Base-by-base conservation (phyloP, 2,888 invertebrate genomes). In the Synergus umbraculus region DNA sequence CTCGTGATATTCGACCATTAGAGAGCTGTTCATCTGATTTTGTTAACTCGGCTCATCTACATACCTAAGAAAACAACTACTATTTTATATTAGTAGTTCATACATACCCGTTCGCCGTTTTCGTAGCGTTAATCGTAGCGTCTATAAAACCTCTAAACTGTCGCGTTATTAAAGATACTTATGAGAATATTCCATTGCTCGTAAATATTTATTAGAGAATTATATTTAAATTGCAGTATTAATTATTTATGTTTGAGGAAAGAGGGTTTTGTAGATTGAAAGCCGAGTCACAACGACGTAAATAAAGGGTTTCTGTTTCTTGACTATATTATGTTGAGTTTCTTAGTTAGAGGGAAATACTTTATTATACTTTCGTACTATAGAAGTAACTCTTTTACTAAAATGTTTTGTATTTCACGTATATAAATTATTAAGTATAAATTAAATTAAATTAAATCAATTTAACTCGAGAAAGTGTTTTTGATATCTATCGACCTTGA, bases 401-500 rank as follows among this genome's bases (percentile, higher is more conserved):
- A 29, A 29, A 29, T 29, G 29, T 29, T 29, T 29, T 29, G 3
- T 29, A 29, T 29, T 29, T 29, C 3, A 3, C 29, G 29, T 29
- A 3, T 29, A 29, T 29, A 29, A 29, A 29, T 29, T 29, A 29
- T 29, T 29, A 3, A 29, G 29, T 29, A 54, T 54, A 8, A n/a
- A 43, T 65, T 79, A 66, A 79, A 80, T 78, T 77, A 73, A 54
- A 78, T 29, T 2, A 0, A 67, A 7, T 5, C 7, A 18, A 66
- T n/a, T 67, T 8, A 5, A 41, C 37, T 64, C 77, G 77, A 80
- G 84, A 84, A 84, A 83, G 83, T 83, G 82, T 78, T 82, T 8
- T 81, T 78, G 81, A 77, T 64, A 78, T 66, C 69, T 78, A 73
- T 64, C 85, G 87, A 87, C 88, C 88, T 88, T 88, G 88, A 86